A percentile compares a stretch with the other conserved stretches of the same genome.
Evolutionary conservation across 2,113 vertebrate genomes (phyloP).

Genomic region (Phaetusa simplex): DNA sequence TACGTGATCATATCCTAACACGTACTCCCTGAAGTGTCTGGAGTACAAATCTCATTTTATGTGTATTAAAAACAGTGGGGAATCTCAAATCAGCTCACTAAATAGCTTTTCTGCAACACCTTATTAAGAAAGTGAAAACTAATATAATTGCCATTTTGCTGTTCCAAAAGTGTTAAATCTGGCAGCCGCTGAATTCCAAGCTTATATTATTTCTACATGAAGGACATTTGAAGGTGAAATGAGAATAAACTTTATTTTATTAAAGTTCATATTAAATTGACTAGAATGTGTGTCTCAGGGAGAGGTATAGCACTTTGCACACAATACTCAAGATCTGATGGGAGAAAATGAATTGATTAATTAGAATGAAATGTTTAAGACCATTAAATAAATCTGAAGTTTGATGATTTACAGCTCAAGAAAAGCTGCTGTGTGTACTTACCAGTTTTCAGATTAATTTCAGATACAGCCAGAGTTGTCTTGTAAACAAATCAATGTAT

Average conservation of each 20-base stretch:
- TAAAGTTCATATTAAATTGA: not conserved
- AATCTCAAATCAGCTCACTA: conserved; percentile 42
- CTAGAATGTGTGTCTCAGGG: not conserved
- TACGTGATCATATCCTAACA: not conserved
- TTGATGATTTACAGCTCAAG: not conserved
- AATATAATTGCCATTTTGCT: conserved; percentile 45
- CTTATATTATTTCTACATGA: not conserved
- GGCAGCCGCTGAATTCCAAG: not conserved
- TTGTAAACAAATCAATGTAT: conserved; percentile 36
- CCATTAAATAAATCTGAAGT: not conserved
- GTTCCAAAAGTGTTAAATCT: not conserved
- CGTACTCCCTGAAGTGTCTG: conserved; percentile 31
- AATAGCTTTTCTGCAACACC: conserved; percentile 40
- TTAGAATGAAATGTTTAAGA: not conserved
- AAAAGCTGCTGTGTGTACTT: not conserved
- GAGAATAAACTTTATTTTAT: not conserved
- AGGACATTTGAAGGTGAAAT: conserved; percentile 34
- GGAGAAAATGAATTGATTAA: not conserved
- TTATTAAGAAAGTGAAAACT: conserved; percentile 50
- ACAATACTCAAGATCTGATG: not conserved
- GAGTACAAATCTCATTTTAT: conserved; percentile 47
- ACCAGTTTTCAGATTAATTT: conserved; percentile 8
- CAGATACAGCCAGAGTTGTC: not conserved
- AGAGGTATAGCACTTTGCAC: not conserved
- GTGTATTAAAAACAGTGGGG: conserved; percentile 51